Conservation (phyloP, 1,140 invertebrate genomes). For the Pseudomyrmex cubaensis region DNA sequence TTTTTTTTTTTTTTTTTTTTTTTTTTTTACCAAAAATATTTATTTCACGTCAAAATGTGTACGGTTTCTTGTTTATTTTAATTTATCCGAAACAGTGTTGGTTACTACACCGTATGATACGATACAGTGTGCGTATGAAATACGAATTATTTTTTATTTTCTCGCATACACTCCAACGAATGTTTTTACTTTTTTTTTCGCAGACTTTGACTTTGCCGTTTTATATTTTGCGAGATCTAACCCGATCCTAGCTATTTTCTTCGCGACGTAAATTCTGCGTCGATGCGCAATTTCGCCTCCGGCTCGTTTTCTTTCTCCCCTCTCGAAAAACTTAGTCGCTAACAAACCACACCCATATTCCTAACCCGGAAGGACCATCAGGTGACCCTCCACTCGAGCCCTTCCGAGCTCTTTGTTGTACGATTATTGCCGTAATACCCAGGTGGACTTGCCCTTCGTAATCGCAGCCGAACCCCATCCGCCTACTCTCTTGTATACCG, state of each 20-base stretch:
- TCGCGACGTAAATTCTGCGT: background rate
- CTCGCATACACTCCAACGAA: no score
- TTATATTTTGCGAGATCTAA: background rate
- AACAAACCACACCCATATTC: slow-evolving; percentile 76
- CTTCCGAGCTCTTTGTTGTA: slow-evolving; percentile 80
- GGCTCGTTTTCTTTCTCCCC: slow-evolving; percentile 1
- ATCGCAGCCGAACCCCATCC: slow-evolving; percentile 46
- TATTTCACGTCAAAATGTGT: no score
- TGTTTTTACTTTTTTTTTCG: no score
- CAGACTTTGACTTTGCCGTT: no score
- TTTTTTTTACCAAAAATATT: no score
- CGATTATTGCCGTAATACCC: slow-evolving; percentile 83
- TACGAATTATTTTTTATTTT: no score
- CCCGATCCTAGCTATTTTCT: background rate
- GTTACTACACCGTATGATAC: no score
- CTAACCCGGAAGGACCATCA: slow-evolving; percentile 81
- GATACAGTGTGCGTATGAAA: no score
- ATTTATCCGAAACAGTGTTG: no score
- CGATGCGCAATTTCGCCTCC: background rate
- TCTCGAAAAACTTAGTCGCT: slow-evolving; percentile 53
- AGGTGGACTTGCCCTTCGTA: slow-evolving; percentile 70
- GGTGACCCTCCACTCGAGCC: slow-evolving; percentile 71
- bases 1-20: no score
- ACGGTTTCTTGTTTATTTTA: no score
- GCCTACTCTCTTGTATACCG: slow-evolving; percentile 20